Base-by-base conservation (phyloP, 2,888 invertebrate genomes). In the Ectropis crepuscularia region DNA sequence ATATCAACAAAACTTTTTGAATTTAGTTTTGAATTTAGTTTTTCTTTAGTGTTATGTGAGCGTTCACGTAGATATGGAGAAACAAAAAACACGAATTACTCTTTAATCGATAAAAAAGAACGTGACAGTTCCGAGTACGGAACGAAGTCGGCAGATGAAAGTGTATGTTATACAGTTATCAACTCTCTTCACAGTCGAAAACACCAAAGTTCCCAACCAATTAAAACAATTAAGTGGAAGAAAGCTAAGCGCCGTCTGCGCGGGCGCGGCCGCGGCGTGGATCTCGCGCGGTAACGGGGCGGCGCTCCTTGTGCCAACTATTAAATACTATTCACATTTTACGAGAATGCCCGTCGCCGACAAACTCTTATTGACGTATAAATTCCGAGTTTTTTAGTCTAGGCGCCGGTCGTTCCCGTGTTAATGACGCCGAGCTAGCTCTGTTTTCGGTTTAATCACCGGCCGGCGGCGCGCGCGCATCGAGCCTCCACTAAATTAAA, bases 281-380 rank as follows among this genome's bases (percentile, higher is more conserved):
- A 90, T 91, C 88, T 91, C 89, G 87, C 65, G 63, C 72, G 76
- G 79, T 90, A 90, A 91, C 89, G 88, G 90, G 87, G 90, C 90
- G 90, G 89, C 89, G 78, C 81, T 83, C 84, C 87, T 89, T 88
- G 82, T 85, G 86, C 87, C 83, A 86, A 88, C 89, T 89, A 90
- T 90, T 90, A 90, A 89, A 89, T 85, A 86, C 87, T 85, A 86
- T 86, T 87, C 86, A 86, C 83, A 80, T 89, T 90, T 91, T 85
- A 90, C 89, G 89, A 89, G 90, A 89, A 89, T 89, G 87, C 83
- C 81, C 83, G 80, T 83, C 82, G 86, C 86, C 88, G 83, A 83
- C 88, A 85, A 88, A 86, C 82, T 87, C 86, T 84, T 90, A 91
- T 89, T 89, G 89, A 90, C 83, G 88, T 83, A 90, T 90, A 90